Evolutionary conservation across 2,113 vertebrate genomes (phyloP).

Genomic region (Urocynchramus pylzowi): DNA sequence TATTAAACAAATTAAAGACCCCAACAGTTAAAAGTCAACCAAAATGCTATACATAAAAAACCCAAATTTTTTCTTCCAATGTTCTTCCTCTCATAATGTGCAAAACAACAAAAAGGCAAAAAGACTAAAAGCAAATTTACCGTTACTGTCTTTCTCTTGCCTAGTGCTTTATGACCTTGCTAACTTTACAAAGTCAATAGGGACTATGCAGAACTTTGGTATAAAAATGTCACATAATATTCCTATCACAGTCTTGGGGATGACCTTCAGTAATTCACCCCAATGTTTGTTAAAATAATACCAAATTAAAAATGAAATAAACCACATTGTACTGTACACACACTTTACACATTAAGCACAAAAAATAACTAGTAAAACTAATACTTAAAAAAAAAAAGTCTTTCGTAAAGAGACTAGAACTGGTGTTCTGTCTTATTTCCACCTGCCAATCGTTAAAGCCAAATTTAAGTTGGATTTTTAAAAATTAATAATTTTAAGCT

Average conservation of each 20-base stretch:
- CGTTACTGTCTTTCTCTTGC: conserved; percentile 73
- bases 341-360: conserved; percentile 77
- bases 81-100: conserved; percentile 84
- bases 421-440: conserved; percentile 76
- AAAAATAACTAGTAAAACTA: conserved; percentile 75
- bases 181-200: conserved; percentile 71
- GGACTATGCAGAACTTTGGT: conserved; percentile 88
- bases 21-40: conserved; percentile 66
- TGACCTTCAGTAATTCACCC: conserved; percentile 70
- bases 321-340: conserved; percentile 77
- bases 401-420: conserved; percentile 77
- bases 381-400: conserved; percentile 73
- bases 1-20: conserved; percentile 65
- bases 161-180: conserved; percentile 81
- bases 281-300: conserved; percentile 74
- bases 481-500: conserved; percentile 70
- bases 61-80: conserved; percentile 70
- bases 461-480: conserved; percentile 76
- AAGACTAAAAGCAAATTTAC: conserved; percentile 78
- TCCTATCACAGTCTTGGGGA: conserved; percentile 71
- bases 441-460: conserved; percentile 75
- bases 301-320: conserved; percentile 75
- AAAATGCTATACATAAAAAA: conserved; percentile 56
- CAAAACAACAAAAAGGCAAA: conserved; percentile 92
- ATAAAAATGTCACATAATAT: conserved; percentile 79